A percentile compares a stretch with the other conserved stretches of the same genome.
These are phyloP conservation scores for Helogale parvula DNA, from an alignment of 2,113 vertebrate species.

Conservation along the genomic window DNA sequence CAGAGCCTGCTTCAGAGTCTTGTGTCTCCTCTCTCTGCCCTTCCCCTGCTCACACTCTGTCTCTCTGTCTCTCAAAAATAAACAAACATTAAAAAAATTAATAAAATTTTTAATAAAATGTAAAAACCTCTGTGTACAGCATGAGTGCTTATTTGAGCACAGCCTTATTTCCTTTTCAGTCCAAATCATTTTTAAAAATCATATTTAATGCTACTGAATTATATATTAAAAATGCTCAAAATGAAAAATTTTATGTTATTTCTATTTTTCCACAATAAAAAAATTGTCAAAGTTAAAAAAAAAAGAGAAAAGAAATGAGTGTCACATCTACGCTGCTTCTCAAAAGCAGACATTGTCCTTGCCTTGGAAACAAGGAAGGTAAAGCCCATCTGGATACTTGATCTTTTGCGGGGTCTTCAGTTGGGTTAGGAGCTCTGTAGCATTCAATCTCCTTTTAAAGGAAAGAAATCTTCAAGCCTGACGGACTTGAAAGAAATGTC, in stretches of 20 bases:
- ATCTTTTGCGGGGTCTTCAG: neutral
- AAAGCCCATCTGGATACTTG: neutral
- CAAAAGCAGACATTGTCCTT: neutral
- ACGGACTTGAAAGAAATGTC: constrained; percentile 10
- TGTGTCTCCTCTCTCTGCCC: no score
- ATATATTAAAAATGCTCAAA: neutral
- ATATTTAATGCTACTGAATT: neutral
- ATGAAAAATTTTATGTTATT: neutral
- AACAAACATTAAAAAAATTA: no score
- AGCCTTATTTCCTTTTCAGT: constrained; percentile 58
- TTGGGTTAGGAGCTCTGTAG: neutral
- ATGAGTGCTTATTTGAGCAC: neutral
- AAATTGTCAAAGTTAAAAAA: neutral
- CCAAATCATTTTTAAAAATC: constrained; percentile 41
- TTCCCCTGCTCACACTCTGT: no score
- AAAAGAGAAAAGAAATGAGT: neutral
- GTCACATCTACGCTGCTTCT: neutral
- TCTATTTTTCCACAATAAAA: neutral
- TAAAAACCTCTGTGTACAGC: neutral
- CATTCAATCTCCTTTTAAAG: neutral
- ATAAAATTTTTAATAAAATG: neutral
- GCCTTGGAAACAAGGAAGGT: constrained; percentile 13
- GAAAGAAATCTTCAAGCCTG: neutral
- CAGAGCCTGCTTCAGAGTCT: no score
- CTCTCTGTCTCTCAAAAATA: no score